Percentiles rank a stretch among this genome's conserved stretches.
These are phyloP conservation scores for Heliconius hermathena DNA, from an alignment of 1,140 invertebrate species.

Conservation along the genomic window DNA sequence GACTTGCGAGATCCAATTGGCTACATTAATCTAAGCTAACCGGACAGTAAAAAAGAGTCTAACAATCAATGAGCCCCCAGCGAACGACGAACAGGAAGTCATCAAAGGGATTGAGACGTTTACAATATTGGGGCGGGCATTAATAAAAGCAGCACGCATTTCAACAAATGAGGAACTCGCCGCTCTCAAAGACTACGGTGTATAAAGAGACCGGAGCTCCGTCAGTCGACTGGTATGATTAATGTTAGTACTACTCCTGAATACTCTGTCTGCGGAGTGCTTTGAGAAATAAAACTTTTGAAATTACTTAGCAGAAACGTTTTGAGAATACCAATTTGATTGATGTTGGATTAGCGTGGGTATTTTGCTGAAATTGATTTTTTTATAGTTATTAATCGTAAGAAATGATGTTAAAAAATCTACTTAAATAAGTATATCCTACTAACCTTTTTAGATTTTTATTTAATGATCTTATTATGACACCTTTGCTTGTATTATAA, in stretches of 20 bases:
- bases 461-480: no score
- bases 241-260: conserved; percentile 53
- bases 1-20: conserved; percentile 52
- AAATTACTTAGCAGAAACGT: conserved; percentile 28
- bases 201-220: conserved; percentile 52
- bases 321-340: conserved; percentile 49
- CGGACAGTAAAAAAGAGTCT: conserved; percentile 53
- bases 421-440: no score
- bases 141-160: conserved; percentile 67
- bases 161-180: conserved; percentile 68
- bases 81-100: conserved; percentile 68
- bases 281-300: conserved; percentile 43
- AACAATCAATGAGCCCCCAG: conserved; percentile 52
- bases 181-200: conserved; percentile 66
- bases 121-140: conserved; percentile 65
- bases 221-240: conserved; percentile 65
- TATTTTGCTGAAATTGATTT: neutral
- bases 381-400: neutral
- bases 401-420: no score
- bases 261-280: neutral
- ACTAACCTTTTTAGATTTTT: no score
- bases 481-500: neutral
- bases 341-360: conserved; percentile 44
- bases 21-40: conserved; percentile 70
- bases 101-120: conserved; percentile 75